phyloP scores from a whole-genome alignment of 2,113 vertebrate species.

The Azemiops feae region DNA sequence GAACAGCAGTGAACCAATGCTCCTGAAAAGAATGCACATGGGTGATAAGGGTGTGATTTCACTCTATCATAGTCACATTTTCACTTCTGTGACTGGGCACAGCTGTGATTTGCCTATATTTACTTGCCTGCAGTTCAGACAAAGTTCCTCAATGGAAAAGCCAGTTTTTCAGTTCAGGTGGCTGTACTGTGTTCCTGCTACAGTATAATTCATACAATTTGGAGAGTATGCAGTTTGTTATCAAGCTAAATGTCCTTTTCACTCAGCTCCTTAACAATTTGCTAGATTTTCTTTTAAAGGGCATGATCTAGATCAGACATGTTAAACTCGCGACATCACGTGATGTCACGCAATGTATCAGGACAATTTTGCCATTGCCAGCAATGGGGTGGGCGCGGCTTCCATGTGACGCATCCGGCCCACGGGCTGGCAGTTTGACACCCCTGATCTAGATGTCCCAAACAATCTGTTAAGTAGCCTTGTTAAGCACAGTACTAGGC shows the following conservation, averaged over 20 bases:
- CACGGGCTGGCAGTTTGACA: too few species aligned
- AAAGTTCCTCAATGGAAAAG: conserved; percentile 49
- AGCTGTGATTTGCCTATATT: conserved; percentile 64
- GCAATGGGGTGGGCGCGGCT: too few species aligned
- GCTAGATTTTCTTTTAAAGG: conserved; percentile 32
- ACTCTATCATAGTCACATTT: conserved; percentile 57
- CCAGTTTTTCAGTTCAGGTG: conserved; percentile 51
- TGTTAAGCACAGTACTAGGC: neutral
- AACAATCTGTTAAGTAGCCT: neutral
- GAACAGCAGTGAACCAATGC: conserved; percentile 35
- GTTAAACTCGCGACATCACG: too few species aligned
- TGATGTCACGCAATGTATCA: too few species aligned
- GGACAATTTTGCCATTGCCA: too few species aligned
- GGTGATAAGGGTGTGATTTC: conserved; percentile 56
- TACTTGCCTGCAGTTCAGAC: conserved; percentile 50
- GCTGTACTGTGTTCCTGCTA: conserved; percentile 38
- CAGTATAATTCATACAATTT: neutral
- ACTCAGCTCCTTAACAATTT: neutral
- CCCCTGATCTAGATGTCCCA: neutral
- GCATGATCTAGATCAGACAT: neutral
- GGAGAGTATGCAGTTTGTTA: neutral
- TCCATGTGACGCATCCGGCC: too few species aligned
- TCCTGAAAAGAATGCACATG: conserved; percentile 36
- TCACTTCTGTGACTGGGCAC: conserved; percentile 58
- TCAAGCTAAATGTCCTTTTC: conserved; percentile 29